Evolutionary conservation across 1,140 invertebrate species (phyloP).

Genomic region (Anthonomus grandis): DNA sequence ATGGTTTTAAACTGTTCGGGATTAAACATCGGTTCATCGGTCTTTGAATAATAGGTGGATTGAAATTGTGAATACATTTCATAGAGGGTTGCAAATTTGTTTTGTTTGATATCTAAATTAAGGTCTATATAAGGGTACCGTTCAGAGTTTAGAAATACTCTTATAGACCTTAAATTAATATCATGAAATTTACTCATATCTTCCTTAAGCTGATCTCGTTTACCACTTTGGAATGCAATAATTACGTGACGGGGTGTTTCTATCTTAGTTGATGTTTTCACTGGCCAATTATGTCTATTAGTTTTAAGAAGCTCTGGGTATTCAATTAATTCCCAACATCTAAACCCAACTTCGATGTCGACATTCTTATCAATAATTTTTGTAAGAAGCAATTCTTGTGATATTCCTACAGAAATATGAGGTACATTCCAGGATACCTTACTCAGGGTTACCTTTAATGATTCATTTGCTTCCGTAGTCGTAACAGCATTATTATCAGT

Average conservation of each 20-base stretch:
- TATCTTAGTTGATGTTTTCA: no score
- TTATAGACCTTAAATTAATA: background rate
- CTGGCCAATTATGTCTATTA: no score
- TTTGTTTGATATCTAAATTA: constrained; percentile 11
- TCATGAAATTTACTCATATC: constrained; percentile 15
- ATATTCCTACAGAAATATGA: constrained; percentile 6
- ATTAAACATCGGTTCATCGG: constrained; percentile 5
- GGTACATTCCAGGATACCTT: constrained; percentile 6
- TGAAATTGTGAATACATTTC: constrained; percentile 2
- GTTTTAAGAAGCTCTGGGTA: no score
- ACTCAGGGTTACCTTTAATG: background rate
- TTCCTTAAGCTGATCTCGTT: background rate
- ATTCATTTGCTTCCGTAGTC: background rate
- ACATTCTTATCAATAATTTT: constrained; percentile 12
- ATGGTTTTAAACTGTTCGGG: background rate
- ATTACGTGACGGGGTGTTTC: no score
- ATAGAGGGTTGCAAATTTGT: constrained; percentile 9
- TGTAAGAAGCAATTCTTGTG: constrained; percentile 11
- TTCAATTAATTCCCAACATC: constrained; percentile 8
- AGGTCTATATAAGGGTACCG: constrained; percentile 5
- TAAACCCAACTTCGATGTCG: constrained; percentile 2
- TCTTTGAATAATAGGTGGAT: background rate
- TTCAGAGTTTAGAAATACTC: constrained; percentile 2
- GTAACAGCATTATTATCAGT: background rate
- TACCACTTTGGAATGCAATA: no score